These are phyloP conservation scores for Dromaius novaehollandiae DNA, from an alignment of 2,113 vertebrate species.

Conservation along the genomic window DNA sequence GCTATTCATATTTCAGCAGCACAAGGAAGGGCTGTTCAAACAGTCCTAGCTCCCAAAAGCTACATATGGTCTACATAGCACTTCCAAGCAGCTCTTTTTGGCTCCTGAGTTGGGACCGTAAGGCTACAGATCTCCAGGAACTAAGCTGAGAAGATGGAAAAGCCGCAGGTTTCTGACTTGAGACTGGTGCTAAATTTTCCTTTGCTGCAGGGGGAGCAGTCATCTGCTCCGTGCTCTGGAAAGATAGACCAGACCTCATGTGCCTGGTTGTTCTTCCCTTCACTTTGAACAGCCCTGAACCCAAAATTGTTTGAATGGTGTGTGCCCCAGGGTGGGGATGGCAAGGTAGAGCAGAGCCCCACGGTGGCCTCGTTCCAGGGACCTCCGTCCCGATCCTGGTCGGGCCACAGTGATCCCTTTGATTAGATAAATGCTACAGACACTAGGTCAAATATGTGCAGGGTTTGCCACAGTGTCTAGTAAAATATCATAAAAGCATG, in stretches of 20 bases:
- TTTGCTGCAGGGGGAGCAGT: not conserved
- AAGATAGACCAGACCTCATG: not conserved
- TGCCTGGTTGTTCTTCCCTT: not conserved
- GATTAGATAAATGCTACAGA: constrained; percentile 78
- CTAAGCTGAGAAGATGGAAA: not conserved
- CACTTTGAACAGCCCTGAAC: not conserved
- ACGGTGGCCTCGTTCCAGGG: not conserved
- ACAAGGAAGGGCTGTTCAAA: not conserved
- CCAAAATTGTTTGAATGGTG: not conserved
- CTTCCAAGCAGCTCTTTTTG: not conserved
- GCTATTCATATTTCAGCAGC: not conserved
- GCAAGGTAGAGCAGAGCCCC: not conserved
- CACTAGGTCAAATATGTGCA: constrained; percentile 73
- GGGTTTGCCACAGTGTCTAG: constrained; percentile 69
- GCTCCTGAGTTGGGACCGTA: not conserved
- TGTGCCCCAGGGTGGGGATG: not conserved
- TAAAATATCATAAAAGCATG: constrained; percentile 67
- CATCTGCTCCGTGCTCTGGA: rapidly evolving
- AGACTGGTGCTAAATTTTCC: not conserved
- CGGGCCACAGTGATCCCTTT: constrained; percentile 8
- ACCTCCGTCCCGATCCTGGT: not conserved
- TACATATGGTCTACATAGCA: not conserved
- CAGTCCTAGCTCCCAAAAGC: not conserved
- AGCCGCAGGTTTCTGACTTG: not conserved
- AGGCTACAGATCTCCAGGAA: not conserved